Conservation (phyloP, 2,113 vertebrate genomes). For the Eublepharis macularius region DNA sequence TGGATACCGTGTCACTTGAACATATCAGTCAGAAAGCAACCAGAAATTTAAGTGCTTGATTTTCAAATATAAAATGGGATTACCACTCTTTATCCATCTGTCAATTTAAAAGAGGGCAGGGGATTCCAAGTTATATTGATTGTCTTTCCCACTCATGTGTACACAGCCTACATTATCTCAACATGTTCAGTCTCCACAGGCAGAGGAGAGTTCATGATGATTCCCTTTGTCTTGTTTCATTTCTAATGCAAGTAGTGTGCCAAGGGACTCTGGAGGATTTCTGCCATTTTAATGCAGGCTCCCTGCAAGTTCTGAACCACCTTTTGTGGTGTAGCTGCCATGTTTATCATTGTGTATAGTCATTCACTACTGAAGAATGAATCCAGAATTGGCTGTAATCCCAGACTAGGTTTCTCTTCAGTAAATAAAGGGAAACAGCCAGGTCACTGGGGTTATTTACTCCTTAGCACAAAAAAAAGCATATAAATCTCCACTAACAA, state of each 20-base stretch:
- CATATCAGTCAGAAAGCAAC: neutral
- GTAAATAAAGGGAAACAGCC: neutral
- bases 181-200: neutral
- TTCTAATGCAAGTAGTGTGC: neutral
- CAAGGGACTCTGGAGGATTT: fast-evolving
- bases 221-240: neutral
- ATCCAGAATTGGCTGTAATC: neutral
- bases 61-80: neutral
- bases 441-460: neutral
- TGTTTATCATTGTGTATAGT: fast-evolving
- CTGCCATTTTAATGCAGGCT: neutral
- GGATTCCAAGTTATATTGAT: neutral
- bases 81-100: neutral
- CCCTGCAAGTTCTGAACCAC: neutral
- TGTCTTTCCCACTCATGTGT: neutral
- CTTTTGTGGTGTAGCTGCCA: neutral
- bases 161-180: neutral
- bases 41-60: neutral
- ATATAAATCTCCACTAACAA: neutral
- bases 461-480: neutral
- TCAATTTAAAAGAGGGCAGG: neutral
- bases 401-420: too few relatives aligned
- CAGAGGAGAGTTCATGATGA: neutral
- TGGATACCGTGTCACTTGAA: neutral
- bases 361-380: neutral